Percentiles rank a stretch among this genome's conserved stretches.
phyloP scores from a whole-genome alignment of 2,113 vertebrate species.

The Solea senegalensis region DNA sequence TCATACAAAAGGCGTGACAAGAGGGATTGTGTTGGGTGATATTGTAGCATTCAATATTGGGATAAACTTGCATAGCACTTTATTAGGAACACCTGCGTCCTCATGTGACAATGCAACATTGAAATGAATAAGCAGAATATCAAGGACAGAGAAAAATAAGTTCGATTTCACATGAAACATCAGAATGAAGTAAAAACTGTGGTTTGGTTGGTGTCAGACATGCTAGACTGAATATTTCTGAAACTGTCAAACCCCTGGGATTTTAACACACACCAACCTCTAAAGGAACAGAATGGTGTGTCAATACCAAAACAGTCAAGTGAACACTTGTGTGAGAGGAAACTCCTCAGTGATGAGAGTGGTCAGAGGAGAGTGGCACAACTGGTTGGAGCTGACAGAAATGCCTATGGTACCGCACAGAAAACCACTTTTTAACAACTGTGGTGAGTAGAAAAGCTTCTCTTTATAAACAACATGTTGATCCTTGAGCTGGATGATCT shows the following conservation, averaged over 20 bases:
- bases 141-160: too few species aligned
- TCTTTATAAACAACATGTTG: background rate
- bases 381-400: background rate
- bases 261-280: background rate
- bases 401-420: background rate
- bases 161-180: background rate
- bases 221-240: background rate
- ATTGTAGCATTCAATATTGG: background rate
- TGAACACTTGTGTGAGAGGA: background rate
- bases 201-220: background rate
- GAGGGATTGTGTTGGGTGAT: background rate
- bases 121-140: too few species aligned
- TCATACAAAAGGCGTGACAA: conserved; percentile 14
- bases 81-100: background rate
- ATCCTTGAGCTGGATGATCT: background rate
- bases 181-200: background rate
- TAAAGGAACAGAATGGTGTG: background rate
- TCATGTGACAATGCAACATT: background rate
- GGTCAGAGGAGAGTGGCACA: background rate
- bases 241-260: background rate
- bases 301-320: background rate
- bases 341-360: background rate
- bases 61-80: background rate
- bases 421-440: background rate
- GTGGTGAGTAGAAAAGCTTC: background rate